phyloP scores from a whole-genome alignment of 2,888 invertebrate species.

The Diplolepis rosae region DNA sequence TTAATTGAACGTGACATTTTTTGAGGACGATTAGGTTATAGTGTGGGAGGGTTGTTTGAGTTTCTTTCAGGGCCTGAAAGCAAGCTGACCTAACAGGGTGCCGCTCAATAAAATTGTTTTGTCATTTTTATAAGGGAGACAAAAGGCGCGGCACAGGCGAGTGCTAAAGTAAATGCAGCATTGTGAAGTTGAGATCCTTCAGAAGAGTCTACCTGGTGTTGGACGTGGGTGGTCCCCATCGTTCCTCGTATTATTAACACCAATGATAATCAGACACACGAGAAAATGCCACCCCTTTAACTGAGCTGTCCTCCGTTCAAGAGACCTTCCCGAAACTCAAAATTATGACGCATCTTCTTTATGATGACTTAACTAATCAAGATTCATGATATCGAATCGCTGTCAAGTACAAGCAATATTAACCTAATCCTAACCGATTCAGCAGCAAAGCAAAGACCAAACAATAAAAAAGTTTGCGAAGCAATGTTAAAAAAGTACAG shows the following conservation, averaged over 20 bases:
- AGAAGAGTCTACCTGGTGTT: slow-evolving; percentile 55
- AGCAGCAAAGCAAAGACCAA: too few species aligned
- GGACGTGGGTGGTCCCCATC: slow-evolving; percentile 64
- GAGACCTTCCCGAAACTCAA: background rate
- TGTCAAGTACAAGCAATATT: too few species aligned
- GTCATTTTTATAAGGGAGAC: slow-evolving; percentile 60
- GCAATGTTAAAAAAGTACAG: too few species aligned
- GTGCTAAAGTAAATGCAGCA: slow-evolving; percentile 27
- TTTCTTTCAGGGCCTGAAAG: slow-evolving; percentile 20
- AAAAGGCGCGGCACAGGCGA: slow-evolving; percentile 39
- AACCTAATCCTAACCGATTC: too few species aligned
- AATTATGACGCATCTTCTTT: background rate
- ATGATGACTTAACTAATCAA: background rate
- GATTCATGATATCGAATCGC: too few species aligned
- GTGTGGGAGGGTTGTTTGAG: slow-evolving; percentile 35
- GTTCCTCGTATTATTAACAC: slow-evolving; percentile 63
- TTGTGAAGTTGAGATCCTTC: slow-evolving; percentile 37
- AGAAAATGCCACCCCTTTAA: slow-evolving; percentile 31
- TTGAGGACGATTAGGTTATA: slow-evolving; percentile 37
- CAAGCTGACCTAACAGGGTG: slow-evolving; percentile 9
- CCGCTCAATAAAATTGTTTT: slow-evolving; percentile 58
- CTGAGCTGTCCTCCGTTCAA: background rate
- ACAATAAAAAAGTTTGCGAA: too few species aligned
- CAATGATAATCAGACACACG: slow-evolving; percentile 50
- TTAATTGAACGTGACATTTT: too few species aligned